phyloP scores from a whole-genome alignment of 2,797 vertebrate genomes.

The Hippoglossus hippoglossus region DNA sequence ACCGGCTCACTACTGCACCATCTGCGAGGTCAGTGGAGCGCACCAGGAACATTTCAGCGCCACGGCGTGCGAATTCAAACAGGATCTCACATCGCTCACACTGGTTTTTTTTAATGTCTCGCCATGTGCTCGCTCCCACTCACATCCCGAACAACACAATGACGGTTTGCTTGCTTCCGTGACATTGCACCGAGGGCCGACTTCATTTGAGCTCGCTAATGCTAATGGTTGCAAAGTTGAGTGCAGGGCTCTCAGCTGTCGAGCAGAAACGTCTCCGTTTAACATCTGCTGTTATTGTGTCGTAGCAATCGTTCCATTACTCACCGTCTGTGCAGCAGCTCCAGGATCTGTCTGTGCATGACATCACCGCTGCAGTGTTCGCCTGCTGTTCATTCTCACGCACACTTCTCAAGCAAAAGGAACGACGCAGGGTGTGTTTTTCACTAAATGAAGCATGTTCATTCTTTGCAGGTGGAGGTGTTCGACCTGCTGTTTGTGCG shows the following conservation, averaged over 20 bases:
- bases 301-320: constrained; percentile 16
- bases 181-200: not conserved
- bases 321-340: constrained; percentile 17
- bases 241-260: not conserved
- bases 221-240: not conserved
- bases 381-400: not conserved
- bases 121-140: no score
- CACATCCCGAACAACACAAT: no score
- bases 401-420: no score
- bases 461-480: constrained; percentile 91
- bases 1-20: constrained; percentile 98
- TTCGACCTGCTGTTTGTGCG: constrained; percentile 98
- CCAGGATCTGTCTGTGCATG: constrained; percentile 16
- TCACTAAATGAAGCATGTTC: no score
- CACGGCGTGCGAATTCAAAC: no score
- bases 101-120: constrained; percentile 8
- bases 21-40: constrained; percentile 91
- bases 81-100: constrained; percentile 18
- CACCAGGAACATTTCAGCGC: constrained; percentile 11
- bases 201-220: not conserved
- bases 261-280: constrained; percentile 16
- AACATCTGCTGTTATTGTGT: constrained; percentile 24
- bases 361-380: constrained; percentile 4
- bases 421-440: no score
- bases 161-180: no score